phyloP scores from a whole-genome alignment of 30 jellyfish, hydroid and myxozoan genomes.

The Hydractinia echinata region DNA sequence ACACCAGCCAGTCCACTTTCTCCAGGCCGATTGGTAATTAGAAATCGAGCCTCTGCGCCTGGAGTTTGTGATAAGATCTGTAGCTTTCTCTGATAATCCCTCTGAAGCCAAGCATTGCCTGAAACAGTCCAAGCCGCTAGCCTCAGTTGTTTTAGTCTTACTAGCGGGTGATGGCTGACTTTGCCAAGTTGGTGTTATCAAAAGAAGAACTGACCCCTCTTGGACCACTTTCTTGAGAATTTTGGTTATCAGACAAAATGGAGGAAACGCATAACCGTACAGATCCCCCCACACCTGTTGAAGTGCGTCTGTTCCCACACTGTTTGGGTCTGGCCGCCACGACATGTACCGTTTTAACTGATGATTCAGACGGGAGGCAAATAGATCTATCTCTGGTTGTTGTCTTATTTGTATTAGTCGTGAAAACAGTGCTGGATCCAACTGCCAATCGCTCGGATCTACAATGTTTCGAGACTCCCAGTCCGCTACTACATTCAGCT shows the following conservation, averaged over 20 bases:
- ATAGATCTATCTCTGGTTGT: constrained; percentile 27
- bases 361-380: constrained; percentile 40
- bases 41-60: constrained; percentile 31
- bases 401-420: not conserved
- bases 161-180: constrained; percentile 20
- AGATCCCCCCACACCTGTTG: constrained; percentile 1
- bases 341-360: no score
- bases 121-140: constrained; percentile 27
- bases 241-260: constrained; percentile 22
- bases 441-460: constrained; percentile 37
- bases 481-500: constrained; percentile 34
- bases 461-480: constrained; percentile 27
- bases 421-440: constrained; percentile 24
- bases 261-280: constrained; percentile 14
- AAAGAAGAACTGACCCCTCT: not conserved
- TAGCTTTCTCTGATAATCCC: constrained; percentile 9
- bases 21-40: constrained; percentile 47
- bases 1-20: constrained; percentile 47
- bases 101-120: constrained; percentile 24
- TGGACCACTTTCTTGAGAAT: not conserved
- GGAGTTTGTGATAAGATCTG: constrained; percentile 26
- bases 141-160: not conserved
- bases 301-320: constrained; percentile 19
- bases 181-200: constrained; percentile 29
- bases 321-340: not conserved